These are phyloP conservation scores for Callocephalon fimbriatum DNA, from an alignment of 2,113 vertebrate species.

Conservation along the genomic window DNA sequence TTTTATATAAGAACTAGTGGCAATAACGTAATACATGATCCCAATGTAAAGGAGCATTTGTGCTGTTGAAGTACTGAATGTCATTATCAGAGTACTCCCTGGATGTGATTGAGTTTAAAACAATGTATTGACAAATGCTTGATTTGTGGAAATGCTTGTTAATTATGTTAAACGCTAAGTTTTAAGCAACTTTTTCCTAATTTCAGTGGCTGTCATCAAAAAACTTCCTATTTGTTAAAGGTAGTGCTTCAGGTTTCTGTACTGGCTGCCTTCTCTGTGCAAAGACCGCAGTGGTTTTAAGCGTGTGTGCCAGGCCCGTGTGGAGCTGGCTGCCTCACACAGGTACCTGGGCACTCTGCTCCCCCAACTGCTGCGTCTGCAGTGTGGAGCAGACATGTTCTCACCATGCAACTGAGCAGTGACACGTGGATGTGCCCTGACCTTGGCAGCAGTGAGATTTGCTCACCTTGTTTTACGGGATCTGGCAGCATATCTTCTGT, in stretches of 20 bases:
- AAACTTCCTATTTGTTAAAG: neutral
- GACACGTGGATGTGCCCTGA: neutral
- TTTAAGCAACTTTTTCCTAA: neutral
- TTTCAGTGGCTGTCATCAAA: neutral
- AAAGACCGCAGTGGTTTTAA: neutral
- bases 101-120: neutral
- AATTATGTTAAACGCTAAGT: neutral
- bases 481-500: neutral
- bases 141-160: neutral
- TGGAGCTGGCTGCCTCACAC: neutral
- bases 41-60: neutral
- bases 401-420: accelerated
- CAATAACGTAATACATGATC: neutral
- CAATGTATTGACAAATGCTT: neutral
- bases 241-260: neutral
- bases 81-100: neutral
- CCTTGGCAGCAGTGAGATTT: neutral
- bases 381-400: neutral
- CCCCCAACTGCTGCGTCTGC: neutral
- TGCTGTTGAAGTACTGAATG: neutral
- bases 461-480: neutral
- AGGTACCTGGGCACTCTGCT: accelerated
- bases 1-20: neutral
- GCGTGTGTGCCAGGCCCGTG: accelerated
- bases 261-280: neutral